Conservation (phyloP, 2,113 vertebrate genomes). For the Willisornis vidua region DNA sequence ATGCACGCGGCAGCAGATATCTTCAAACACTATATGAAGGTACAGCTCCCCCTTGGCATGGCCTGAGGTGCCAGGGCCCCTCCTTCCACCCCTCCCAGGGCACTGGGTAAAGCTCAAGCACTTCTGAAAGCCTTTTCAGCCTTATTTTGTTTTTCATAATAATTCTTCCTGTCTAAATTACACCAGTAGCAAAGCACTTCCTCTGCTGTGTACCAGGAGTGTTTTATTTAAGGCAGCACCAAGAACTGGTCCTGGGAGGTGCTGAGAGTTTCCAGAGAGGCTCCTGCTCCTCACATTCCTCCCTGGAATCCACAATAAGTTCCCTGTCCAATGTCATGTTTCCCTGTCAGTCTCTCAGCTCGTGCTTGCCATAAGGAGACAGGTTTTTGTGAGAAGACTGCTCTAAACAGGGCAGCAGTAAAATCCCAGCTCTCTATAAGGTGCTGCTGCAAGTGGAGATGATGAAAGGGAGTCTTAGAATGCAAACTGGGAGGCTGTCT, state of each 20-base stretch:
- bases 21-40: conserved; percentile 99
- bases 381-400: not conserved
- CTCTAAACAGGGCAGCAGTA: not conserved
- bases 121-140: not conserved
- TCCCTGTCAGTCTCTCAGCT: not conserved
- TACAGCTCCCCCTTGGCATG: conserved; percentile 45
- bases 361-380: not conserved
- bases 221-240: not conserved
- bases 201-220: not conserved
- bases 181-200: not conserved
- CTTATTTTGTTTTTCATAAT: not conserved
- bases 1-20: conserved; percentile 99
- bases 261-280: not conserved
- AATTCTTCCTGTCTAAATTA: not conserved
- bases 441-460: not conserved
- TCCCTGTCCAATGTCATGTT: not conserved
- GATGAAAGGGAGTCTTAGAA: not conserved
- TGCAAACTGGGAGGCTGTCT: not conserved
- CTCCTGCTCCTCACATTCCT: not conserved
- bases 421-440: not conserved
- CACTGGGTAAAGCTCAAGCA: not conserved
- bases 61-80: not conserved
- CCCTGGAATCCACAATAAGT: not conserved
- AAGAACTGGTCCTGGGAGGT: not conserved
- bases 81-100: not conserved